Base-by-base conservation (phyloP, 53 echinoderm and acorn worm species). In the Pentamera pediparva region DNA sequence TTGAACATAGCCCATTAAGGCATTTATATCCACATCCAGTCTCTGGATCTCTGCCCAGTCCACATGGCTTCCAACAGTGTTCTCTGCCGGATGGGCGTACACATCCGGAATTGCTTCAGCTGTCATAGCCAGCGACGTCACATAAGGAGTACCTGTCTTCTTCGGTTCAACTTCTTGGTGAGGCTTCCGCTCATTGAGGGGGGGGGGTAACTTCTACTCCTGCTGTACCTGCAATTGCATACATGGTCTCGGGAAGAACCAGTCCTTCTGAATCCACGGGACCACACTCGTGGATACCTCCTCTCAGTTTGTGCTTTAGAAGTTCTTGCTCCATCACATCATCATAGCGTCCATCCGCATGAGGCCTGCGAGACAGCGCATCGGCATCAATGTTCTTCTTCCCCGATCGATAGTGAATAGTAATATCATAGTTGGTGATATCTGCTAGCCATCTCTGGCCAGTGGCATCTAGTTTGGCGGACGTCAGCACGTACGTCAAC, bases 381-480 rank as follows among this genome's bases (percentile, higher is more conserved):
- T 86, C 81, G 0, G 81, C 86, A 37, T 81, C 86, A 35, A 72
- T 62, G 56, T 86, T 81, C 3, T 54, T 70, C 41, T 59, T 69
- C 51, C 77, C 81, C 35, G 86, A 76, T 50, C 75, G 80, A 32
- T 81, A 81, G 19, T 81, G 76, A 51, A 81, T 75, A 19, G 81
- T 53, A 38, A 86, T 76, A 41, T 86, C 76, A 74, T 65, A 80
- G 11, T 39, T 61, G 0, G 86, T 60, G 22, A 86, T 27, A 4
- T 67, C 76, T 2, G 86, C 86, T 10, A 81, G 39, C 86, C 81
- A 86, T 13, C 86, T 32, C 26, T 86, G 86, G 6, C 86, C 80
- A 2, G 74, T 71, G 25, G 86, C 85, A 54, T 84, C 85, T n/a
- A 79, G 55, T 25, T 84, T 84, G 2, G 85, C 85, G 13, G 85